Base-by-base conservation (phyloP, 1,140 invertebrate genomes). In the Cardiocondyla obscurior region DNA sequence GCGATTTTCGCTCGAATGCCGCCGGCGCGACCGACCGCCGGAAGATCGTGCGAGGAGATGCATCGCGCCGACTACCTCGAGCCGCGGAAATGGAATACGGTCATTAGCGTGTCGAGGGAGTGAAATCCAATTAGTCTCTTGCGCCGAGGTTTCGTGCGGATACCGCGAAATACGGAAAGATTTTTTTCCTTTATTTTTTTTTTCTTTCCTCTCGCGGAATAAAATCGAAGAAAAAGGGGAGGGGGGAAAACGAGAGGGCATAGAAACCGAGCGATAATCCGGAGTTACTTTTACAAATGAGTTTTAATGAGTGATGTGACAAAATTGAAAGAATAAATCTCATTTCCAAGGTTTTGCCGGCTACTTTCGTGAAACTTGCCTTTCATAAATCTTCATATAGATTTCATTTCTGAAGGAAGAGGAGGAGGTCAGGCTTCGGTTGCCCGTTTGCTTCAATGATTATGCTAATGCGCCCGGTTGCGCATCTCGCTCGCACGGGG, bases 81-180 rank as follows among this genome's bases (percentile, higher is more conserved):
- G 85, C 81, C 85, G 49, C 84, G 82, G 86, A 88, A 87, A 87
- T 87, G 85, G 82, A 88, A 88, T 87, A 88, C 85, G 86, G 85
- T 84, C 86, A 87, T 88, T 88, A 88, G 82, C 85, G 74, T 84
- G 85, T 57, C 69, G 82, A 82, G 85, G 81, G 72, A 83, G 76
- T 64, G 85, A 87, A 88, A 87, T 88, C 85, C 82, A 88, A 88
- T 88, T 88, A 88, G 87, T 83, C 85, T 76, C 85, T 86, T 87
- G 51, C 81, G 30, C 81, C 81, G 81, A 79, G 85, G 85, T 86
- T 86, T 73, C 85, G 85, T 33, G 51, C 25, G 85, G 81, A 44
- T 83, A 69, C 58, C 57, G 55, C 85, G 81, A 77, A 84, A 69
- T 39, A 77, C 70, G 57, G 81, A 60, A 83, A 62, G 57, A n/a